Evolutionary conservation across 1,140 invertebrate genomes (phyloP).

Genomic region (Trichonephila inaurata): DNA sequence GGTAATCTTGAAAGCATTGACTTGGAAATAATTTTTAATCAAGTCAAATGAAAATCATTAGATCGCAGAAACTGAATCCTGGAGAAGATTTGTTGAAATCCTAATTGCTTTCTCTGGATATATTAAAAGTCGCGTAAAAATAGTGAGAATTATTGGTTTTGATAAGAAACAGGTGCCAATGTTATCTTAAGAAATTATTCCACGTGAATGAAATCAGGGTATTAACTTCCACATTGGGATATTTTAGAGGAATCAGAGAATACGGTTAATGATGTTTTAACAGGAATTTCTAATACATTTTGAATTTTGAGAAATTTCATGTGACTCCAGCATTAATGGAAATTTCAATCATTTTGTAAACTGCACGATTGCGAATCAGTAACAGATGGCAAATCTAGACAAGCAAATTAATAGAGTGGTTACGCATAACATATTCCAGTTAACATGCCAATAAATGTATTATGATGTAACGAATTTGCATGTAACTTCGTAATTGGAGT

Average conservation of each 20-base stretch:
- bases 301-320: background rate
- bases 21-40: constrained; percentile 62
- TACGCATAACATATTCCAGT: background rate
- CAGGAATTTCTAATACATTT: background rate
- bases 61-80: constrained; percentile 55
- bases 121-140: constrained; percentile 64
- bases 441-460: background rate
- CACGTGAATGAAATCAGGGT: background rate
- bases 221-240: background rate
- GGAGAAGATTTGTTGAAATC: constrained; percentile 25
- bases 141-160: constrained; percentile 33
- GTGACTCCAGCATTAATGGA: background rate
- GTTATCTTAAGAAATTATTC: constrained; percentile 49
- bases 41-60: constrained; percentile 70
- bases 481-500: no score
- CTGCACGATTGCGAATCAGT: background rate
- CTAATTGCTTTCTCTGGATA: constrained; percentile 44
- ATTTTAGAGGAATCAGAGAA: background rate
- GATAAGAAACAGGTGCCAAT: constrained; percentile 33
- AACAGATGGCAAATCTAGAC: background rate
- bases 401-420: background rate
- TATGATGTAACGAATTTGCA: no score
- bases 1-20: background rate
- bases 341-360: background rate
- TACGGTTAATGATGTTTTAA: background rate